Percentiles rank a stretch among this genome's conserved stretches.
Conservation (phyloP, 2,113 vertebrate species). For the Parus major region DNA sequence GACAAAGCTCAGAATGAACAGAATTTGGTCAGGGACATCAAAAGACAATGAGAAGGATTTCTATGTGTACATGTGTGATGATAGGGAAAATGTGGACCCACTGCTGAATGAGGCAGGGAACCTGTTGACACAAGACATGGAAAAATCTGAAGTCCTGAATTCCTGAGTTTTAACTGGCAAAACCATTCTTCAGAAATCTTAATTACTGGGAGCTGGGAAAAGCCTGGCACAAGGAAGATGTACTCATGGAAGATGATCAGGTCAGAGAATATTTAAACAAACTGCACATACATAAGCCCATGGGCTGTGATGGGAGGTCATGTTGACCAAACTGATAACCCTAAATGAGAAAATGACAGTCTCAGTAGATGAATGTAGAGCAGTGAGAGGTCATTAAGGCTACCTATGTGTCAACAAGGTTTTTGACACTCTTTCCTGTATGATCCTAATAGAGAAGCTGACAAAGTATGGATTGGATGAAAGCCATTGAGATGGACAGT, state of each 20-base stretch:
- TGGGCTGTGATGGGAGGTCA: neutral
- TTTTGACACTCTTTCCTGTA: neutral
- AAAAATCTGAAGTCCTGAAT: neutral
- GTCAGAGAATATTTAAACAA: neutral
- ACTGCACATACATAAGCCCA: neutral
- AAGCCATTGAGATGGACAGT: neutral
- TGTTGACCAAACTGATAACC: neutral
- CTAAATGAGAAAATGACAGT: neutral
- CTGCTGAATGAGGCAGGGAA: neutral
- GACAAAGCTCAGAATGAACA: neutral
- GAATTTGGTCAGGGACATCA: neutral
- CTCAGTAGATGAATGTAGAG: neutral
- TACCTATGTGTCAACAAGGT: neutral
- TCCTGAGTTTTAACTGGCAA: neutral
- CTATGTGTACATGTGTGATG: neutral
- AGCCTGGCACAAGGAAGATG: neutral
- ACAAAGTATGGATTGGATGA: neutral
- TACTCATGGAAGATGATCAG: neutral
- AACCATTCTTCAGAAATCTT: neutral
- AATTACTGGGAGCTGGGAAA: neutral
- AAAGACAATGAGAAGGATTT: neutral
- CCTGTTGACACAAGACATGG: neutral
- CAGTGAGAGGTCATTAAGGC: accelerated
- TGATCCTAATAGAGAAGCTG: neutral
- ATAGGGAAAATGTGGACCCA: neutral